Conservation (phyloP, 2,888 invertebrate species). For the Mystacides longicornis region DNA sequence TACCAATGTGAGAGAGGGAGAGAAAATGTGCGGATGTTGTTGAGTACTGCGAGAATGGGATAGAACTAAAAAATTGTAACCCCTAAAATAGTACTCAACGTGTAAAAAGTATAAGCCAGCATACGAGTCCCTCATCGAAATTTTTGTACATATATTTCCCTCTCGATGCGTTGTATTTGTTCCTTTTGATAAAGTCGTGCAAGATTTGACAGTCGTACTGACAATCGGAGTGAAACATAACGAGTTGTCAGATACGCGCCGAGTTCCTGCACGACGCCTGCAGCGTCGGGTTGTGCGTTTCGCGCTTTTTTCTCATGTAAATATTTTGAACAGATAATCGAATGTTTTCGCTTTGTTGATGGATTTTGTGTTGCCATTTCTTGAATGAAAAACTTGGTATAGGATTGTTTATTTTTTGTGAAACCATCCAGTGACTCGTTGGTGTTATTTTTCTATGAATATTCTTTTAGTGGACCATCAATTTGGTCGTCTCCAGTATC, state of each 20-base stretch:
- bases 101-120: constrained; percentile 3
- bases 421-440: not conserved
- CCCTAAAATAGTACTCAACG: constrained; percentile 17
- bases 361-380: not conserved
- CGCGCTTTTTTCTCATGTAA: not conserved
- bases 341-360: not conserved
- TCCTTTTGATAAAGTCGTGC: not conserved
- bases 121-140: not conserved
- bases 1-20: constrained; percentile 11
- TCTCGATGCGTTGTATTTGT: not conserved
- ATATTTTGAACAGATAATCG: not conserved
- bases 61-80: constrained; percentile 14
- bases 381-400: not conserved
- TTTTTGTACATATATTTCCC: not conserved
- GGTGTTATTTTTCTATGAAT: not conserved
- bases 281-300: constrained; percentile 14
- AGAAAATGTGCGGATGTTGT: constrained; percentile 9
- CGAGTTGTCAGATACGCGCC: constrained; percentile 14
- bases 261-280: constrained; percentile 20
- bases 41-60: constrained; percentile 9
- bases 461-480: too few species aligned
- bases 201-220: not conserved
- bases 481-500: too few species aligned
- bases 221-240: not conserved
- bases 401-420: not conserved